Base-by-base conservation (phyloP, 1,140 invertebrate genomes). In the Drosophila cardini region DNA sequence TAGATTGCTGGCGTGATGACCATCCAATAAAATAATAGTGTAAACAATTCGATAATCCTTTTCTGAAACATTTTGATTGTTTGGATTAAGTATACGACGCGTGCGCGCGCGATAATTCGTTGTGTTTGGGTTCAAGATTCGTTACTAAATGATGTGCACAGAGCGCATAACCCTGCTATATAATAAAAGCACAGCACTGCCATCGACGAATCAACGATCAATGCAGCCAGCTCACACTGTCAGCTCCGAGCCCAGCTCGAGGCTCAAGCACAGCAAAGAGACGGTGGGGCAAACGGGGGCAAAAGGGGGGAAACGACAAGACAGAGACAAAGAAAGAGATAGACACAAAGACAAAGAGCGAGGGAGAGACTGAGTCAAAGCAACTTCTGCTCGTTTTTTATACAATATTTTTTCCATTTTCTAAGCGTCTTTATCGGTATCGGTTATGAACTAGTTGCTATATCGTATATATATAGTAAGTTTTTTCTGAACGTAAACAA, bases 11-110 rank as follows among this genome's bases (percentile, higher is more conserved):
- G 84, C 3, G 73, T 80, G 38, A 87, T 48, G 1, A 90, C 64
- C 64, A 90, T 61, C 84, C 84, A 89, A 50, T 80, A 89, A 21
- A 90, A 77, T n/a, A 89, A 58, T 4, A 89, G 48, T 36, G 80
- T 84, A 40, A 89, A 90, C 36, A 89, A 13, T 67, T 89, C 84
- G 55, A 89, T 80, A 76, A 89, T 80, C 73, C 84, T 77, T 85
- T 89, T 89, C 38, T 89, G 84, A 80, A 89, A 89, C 84, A 89
- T 89, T 72, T 48, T 26, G n/a, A 10, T 52, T 32, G 5, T 7
- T 57, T 30, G 40, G 1, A 15, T 52, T 4, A 11, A 32, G 32
- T 26, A 30, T 32, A 55, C 30, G 18, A 63, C 52, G 58, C 63
- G 50, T 40, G 46, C 61, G 48, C 36, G 38, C 48, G 21, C 46